Evolutionary conservation across 92 coral and sea anemone genomes (phyloP), one percentile per base, ranked within the genome.

Genomic region (Epizoanthus stellaris): DNA sequence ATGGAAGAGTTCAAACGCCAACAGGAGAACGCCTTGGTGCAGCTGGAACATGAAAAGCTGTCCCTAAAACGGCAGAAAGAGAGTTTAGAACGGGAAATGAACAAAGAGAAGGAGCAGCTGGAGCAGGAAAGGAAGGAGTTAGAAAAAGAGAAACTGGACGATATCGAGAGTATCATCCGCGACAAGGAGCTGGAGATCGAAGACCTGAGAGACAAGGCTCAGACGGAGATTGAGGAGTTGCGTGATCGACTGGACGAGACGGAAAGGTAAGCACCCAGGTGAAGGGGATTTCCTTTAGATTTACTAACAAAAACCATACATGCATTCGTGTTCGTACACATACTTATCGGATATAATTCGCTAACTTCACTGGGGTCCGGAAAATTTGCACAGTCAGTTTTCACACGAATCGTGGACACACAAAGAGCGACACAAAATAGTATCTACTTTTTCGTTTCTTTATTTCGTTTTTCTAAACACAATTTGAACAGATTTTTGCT

Each of bases 191-290:
- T 73, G 11, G 99, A 96, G 61, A 88, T 96, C 38, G 98, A 92
- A 61, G 92, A 94, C 6, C 70, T 96, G 76, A 94, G 93, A 76
- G 99, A 94, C 84, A 95, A 96, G 76, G 99, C 99, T 12, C 98
- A 94, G 85, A 90, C 81, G 17, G 94, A 96, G 88, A 96, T 96
- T 14, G 97, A 89, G 39, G 99, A 96, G 73, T 75, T 96, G 82
- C 94, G 95, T 25, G 98, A 93, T 5, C 61, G 98, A 58, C 86
- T 96, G 40, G 98, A 96, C 67, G 98, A 87, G 72, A 94, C 99
- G 3, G 99, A 96, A 58, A 94, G 99, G 99, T 96, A 21, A 68
- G 61, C 16, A 14, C 10, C 30, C 20, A 56, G 17, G 19, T 21
- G 65, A 15, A 67, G 47, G 19, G 11, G 52, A 53, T 30, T 53